Base-by-base conservation (phyloP, 2,797 vertebrate species). In the Aldrovandia affinis region DNA sequence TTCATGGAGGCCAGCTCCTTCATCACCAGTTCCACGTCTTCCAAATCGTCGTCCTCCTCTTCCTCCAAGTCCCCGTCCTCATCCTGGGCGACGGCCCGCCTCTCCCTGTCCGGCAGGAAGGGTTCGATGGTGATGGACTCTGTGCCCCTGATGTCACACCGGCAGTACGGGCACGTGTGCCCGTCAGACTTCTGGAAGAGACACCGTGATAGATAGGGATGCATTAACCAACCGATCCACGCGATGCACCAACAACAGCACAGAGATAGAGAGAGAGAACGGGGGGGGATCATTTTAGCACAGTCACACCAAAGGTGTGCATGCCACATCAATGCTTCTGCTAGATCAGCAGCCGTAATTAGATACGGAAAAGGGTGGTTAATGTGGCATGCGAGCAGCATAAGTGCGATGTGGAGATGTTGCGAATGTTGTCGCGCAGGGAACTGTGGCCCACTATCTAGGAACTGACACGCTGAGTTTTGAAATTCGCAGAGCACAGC, bases 161-260 rank as follows among this genome's bases (percentile, higher is more conserved):
- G 96, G 83, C 97, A 98, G 91, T 97, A 98, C 1, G 97, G 97
- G 83, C 97, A 98, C 10, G 96, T 96, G 84, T 93, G 92, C 39
- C 94, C 94, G 0, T 96, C 94, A 0, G 95, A 95, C 80, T 94
- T 94, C 96, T 97, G 93, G 83, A n/a, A n/a, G n/a, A n/a, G n/a
- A n/a, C n/a, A n/a, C n/a, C n/a, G n/a, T 54, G 20, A 54, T 0
- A 73, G 18, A 18, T 1, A 14, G 52, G 36, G 20, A 2, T 36
- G 8, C 42, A 33, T 15, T 1, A 8, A 25, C 25, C 4, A 6
- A 8, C 65, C 52, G 15, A 28, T 12, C 15, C 28, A 42, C 44
- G 54, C 54, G 12, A 2, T 15, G 59, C 47, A 73, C 20, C 59
- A 3, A 65, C 75, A 2, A 15, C 50, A 8, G 7, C 77, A 12